Percentiles rank a stretch among this genome's conserved stretches.
Conservation (phyloP, 2,797 vertebrate genomes). For the Percopsis omiscomaycus region DNA sequence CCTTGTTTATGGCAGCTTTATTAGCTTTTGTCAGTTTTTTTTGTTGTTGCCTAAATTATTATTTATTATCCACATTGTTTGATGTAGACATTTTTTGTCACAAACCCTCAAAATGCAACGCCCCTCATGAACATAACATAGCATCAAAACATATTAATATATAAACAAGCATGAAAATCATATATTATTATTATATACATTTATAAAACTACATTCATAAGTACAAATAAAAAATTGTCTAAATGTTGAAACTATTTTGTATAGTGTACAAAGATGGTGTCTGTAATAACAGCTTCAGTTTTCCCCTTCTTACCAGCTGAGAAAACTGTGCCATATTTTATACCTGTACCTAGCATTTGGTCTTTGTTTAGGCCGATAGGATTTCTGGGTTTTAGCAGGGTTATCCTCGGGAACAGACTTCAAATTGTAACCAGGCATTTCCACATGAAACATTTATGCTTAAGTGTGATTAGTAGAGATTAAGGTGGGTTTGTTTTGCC, state of each 20-base stretch:
- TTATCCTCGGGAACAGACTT: constrained; percentile 63
- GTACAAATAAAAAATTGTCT: too few species aligned
- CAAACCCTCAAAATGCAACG: too few species aligned
- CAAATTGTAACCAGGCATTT: constrained; percentile 73
- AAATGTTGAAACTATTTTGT: too few species aligned
- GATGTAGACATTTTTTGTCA: constrained; percentile 22
- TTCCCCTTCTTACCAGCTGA: constrained; percentile 52
- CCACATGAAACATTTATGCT: constrained; percentile 76
- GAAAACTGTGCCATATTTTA: constrained; percentile 48
- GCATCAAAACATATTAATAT: too few species aligned
- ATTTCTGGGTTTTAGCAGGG: constrained; percentile 64
- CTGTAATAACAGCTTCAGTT: constrained; percentile 56
- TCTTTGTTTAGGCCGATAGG: constrained; percentile 70
- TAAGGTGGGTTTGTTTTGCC: constrained; percentile 75
- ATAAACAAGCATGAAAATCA: too few species aligned
- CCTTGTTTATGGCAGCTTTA: constrained; percentile 62
- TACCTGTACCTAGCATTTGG: constrained; percentile 54
- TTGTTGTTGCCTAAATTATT: constrained; percentile 58
- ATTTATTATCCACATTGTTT: constrained; percentile 59
- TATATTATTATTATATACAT: too few species aligned
- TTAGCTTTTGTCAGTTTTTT: constrained; percentile 62
- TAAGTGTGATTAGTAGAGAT: constrained; percentile 77
- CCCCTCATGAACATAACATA: too few species aligned
- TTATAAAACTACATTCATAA: too few species aligned
- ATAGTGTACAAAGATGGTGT: constrained; percentile 50